phyloP scores from a whole-genome alignment of 2,113 vertebrate genomes.

The Pseudopipra pipra region DNA sequence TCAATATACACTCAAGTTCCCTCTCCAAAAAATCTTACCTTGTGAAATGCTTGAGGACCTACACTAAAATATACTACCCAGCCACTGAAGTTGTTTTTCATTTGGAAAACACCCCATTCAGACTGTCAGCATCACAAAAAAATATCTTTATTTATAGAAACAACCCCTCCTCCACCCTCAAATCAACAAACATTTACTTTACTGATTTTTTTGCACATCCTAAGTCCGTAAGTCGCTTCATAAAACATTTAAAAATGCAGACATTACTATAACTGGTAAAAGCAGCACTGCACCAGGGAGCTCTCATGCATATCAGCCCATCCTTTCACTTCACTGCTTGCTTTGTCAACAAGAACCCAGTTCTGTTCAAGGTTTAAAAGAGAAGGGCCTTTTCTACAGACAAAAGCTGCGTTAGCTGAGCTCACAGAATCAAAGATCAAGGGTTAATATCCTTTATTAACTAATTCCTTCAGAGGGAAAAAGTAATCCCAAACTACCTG shows the following conservation, averaged over 20 bases:
- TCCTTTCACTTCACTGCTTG: neutral
- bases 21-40: neutral
- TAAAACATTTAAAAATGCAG: neutral
- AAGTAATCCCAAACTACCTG: neutral
- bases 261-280: neutral
- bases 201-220: neutral
- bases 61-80: neutral
- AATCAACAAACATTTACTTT: neutral
- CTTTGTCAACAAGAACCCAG: constrained; percentile 2
- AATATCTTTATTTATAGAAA: neutral
- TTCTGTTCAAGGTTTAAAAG: neutral
- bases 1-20: neutral
- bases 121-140: neutral
- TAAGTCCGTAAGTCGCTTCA: neutral
- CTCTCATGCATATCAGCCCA: neutral
- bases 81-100: neutral
- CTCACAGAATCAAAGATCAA: neutral
- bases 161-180: fast-evolving
- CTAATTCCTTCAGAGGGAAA: neutral
- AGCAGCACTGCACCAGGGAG: neutral
- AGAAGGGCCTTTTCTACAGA: neutral
- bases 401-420: neutral
- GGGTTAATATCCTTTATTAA: neutral
- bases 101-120: neutral
- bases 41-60: neutral